Evolutionary conservation across 2,888 invertebrate genomes (phyloP).

Genomic region (Drosophila neutralis): DNA sequence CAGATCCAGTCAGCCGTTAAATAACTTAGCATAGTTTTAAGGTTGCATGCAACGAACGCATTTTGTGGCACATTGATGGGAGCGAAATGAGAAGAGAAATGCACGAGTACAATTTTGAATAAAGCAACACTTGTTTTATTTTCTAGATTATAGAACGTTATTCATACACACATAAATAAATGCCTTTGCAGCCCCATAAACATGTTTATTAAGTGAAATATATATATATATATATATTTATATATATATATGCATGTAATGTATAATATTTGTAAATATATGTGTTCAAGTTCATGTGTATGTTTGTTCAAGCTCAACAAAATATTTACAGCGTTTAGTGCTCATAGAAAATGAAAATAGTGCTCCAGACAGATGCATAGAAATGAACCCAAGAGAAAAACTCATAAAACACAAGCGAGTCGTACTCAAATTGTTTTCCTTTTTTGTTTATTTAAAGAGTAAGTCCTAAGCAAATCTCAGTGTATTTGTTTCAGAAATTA

Average conservation of each 20-base stretch:
- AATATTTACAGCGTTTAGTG: constrained; percentile 66
- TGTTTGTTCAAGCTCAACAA: constrained; percentile 55
- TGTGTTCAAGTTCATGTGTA: constrained; percentile 12
- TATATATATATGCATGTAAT: constrained; percentile 8
- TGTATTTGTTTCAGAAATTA: constrained; percentile 60
- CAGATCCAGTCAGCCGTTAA: constrained; percentile 87
- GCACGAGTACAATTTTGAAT: constrained; percentile 49
- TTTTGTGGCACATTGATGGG: constrained; percentile 33
- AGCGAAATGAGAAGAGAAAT: constrained; percentile 40
- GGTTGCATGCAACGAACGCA: constrained; percentile 32
- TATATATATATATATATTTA: background rate
- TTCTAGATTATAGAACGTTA: constrained; percentile 58
- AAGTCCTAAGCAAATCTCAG: constrained; percentile 24
- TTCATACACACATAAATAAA: constrained; percentile 42
- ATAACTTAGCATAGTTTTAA: constrained; percentile 52
- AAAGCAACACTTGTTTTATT: constrained; percentile 73
- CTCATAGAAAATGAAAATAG: constrained; percentile 10
- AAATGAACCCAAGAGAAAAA: constrained; percentile 5
- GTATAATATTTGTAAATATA: constrained; percentile 10
- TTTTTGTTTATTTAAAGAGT: background rate
- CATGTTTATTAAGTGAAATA: constrained; percentile 36
- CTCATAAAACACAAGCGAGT: constrained; percentile 7
- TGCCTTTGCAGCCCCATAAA: constrained; percentile 36
- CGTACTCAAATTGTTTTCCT: background rate
- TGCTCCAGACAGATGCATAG: background rate